A percentile compares a stretch with the other conserved stretches of the same genome.
These are phyloP conservation scores for Habrosyne pyritoides DNA, from an alignment of 2,888 invertebrate species.

Conservation along the genomic window DNA sequence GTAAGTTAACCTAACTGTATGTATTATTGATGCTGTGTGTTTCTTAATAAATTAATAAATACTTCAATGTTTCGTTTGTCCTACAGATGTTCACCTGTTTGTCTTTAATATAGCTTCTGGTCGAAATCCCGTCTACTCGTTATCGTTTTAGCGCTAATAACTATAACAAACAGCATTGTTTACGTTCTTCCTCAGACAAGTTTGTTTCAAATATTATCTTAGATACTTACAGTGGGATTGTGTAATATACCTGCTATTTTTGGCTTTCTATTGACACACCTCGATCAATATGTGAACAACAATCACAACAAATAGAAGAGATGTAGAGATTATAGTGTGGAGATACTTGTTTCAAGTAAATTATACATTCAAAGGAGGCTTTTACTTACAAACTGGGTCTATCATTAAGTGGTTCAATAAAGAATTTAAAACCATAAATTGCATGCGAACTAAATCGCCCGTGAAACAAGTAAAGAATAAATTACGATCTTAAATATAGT, in stretches of 20 bases:
- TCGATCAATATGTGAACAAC: background rate
- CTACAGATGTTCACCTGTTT: background rate
- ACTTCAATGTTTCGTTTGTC: background rate
- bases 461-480: conserved; percentile 1
- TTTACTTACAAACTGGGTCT: background rate
- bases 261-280: background rate
- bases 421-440: background rate
- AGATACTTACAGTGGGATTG: background rate
- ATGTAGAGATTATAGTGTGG: background rate
- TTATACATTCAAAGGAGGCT: background rate
- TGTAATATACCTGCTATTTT: background rate
- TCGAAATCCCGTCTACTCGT: background rate
- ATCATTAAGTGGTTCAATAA: background rate
- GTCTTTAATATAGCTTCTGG: background rate
- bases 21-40: no score
- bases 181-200: background rate
- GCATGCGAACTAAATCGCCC: background rate
- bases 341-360: background rate
- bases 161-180: background rate
- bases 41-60: background rate
- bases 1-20: no score
- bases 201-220: background rate
- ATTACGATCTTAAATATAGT: background rate
- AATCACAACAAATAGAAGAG: background rate
- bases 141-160: background rate